Evolutionary conservation across 2,797 vertebrate genomes (phyloP).

Genomic region (Neosalanx taihuensis): DNA sequence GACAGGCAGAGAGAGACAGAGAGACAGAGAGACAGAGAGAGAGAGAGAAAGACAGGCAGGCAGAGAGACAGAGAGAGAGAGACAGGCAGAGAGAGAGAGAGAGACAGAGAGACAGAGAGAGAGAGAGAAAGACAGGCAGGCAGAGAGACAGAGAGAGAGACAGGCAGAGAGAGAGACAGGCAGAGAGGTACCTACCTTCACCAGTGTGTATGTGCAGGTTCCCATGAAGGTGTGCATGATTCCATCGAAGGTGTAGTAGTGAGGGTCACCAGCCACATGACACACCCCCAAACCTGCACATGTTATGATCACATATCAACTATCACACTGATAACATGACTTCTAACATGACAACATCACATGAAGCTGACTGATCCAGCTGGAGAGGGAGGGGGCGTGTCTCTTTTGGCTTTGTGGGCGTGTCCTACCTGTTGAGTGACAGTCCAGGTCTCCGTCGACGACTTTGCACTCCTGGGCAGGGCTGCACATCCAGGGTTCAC

Average conservation of each 20-base stretch:
- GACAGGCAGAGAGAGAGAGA: no score
- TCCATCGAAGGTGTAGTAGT: constrained; percentile 82
- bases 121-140: background rate
- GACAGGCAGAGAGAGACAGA: background rate
- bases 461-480: constrained; percentile 78
- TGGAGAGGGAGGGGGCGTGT: background rate
- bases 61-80: no score
- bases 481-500: constrained; percentile 80
- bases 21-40: no score
- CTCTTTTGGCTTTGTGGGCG: constrained; percentile 9
- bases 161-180: background rate
- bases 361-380: no score
- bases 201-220: constrained; percentile 79
- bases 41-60: no score
- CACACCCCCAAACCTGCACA: constrained; percentile 75
- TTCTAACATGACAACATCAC: no score
- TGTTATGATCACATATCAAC: background rate
- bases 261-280: constrained; percentile 74
- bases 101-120: no score
- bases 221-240: constrained; percentile 77
- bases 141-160: background rate
- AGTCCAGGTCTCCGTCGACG: constrained; percentile 80
- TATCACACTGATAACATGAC: background rate
- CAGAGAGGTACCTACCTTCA: constrained; percentile 53
- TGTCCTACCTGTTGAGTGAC: constrained; percentile 76